These are phyloP conservation scores for Patella ulyssiponensis DNA, from an alignment of 2,888 invertebrate genomes.

Conservation along the genomic window DNA sequence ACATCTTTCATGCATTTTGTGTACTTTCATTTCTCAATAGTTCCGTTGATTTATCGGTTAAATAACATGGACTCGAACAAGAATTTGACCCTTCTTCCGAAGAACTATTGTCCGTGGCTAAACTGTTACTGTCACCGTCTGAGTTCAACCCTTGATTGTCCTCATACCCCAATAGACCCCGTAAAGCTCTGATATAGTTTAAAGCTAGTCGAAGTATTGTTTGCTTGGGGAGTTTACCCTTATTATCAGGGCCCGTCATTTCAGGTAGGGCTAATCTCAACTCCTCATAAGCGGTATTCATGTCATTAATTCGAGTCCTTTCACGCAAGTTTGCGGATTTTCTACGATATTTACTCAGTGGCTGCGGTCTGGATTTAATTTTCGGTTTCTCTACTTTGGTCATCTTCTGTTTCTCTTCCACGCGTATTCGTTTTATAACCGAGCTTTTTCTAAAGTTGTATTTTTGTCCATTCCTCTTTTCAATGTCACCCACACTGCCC, in stretches of 20 bases:
- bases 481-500: not conserved
- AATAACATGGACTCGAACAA: no score
- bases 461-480: not conserved
- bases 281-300: not conserved
- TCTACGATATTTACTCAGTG: constrained; percentile 2
- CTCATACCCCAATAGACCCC: not conserved
- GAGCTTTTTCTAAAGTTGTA: not conserved
- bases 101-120: not conserved
- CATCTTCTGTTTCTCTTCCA: not conserved
- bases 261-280: not conserved
- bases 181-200: not conserved
- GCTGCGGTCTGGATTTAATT: not conserved
- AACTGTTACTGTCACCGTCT: not conserved
- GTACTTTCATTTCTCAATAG: no score
- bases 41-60: no score
- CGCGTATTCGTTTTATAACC: not conserved
- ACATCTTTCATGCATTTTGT: no score
- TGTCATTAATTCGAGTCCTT: not conserved
- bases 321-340: not conserved
- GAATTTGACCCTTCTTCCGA: not conserved
- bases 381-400: not conserved
- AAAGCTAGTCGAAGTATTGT: not conserved
- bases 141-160: not conserved
- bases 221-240: not conserved
- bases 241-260: not conserved